phyloP scores from a whole-genome alignment of 2,888 invertebrate species.

The Plebejus melissa region DNA sequence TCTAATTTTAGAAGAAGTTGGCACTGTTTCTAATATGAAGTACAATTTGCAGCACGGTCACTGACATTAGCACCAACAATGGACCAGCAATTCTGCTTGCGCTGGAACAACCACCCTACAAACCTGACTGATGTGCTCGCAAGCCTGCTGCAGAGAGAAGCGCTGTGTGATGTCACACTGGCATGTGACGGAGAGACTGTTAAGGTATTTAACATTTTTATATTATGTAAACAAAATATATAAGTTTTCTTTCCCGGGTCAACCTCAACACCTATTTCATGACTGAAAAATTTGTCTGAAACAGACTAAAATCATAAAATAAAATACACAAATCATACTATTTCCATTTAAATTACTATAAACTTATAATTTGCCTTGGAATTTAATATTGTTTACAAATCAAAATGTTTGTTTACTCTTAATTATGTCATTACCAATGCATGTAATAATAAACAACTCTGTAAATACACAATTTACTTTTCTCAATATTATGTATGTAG shows the following conservation, averaged over 20 bases:
- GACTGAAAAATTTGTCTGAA: slow-evolving; percentile 1
- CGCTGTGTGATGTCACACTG: slow-evolving; percentile 94
- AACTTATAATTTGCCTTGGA: not conserved
- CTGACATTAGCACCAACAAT: slow-evolving; percentile 80
- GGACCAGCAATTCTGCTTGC: slow-evolving; percentile 94
- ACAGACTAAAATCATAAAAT: not conserved
- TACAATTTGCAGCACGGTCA: slow-evolving; percentile 73
- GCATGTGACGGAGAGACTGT: slow-evolving; percentile 94
- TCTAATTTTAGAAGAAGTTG: slow-evolving; percentile 39
- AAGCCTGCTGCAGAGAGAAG: slow-evolving; percentile 91
- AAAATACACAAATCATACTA: slow-evolving; percentile 4
- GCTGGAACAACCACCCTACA: slow-evolving; percentile 96
- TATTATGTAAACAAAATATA: not conserved
- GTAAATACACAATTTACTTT: slow-evolving; percentile 29
- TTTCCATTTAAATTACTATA: not conserved
- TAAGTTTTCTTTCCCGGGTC: not conserved
- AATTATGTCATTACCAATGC: slow-evolving; percentile 59
- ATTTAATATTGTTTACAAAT: slow-evolving; percentile 20
- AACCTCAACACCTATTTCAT: not conserved
- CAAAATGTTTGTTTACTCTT: slow-evolving; percentile 47
- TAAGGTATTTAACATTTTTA: slow-evolving; percentile 74
- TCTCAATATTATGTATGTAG: not conserved
- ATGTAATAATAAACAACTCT: slow-evolving; percentile 67
- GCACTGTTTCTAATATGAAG: slow-evolving; percentile 51
- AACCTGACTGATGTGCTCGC: slow-evolving; percentile 94